A percentile compares a stretch with the other conserved stretches of the same genome.
phyloP scores from a whole-genome alignment of 2,888 invertebrate genomes.

The Clepsis dumicolana region DNA sequence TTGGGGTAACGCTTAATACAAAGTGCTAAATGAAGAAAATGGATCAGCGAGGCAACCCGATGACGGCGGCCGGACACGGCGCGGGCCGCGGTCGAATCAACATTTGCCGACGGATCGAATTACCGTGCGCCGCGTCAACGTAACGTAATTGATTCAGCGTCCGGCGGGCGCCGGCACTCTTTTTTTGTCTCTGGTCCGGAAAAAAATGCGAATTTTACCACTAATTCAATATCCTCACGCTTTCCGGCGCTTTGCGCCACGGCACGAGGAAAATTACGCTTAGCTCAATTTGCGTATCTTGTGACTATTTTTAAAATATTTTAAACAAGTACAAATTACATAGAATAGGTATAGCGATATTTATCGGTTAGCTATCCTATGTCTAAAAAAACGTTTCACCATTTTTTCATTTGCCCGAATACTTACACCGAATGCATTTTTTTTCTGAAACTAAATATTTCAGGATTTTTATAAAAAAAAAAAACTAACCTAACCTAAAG shows the following conservation, averaged over 20 bases:
- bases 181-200: constrained; percentile 66
- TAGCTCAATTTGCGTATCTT: constrained; percentile 34
- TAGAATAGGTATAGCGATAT: too few relatives aligned
- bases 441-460: too few relatives aligned
- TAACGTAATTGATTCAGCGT: constrained; percentile 81
- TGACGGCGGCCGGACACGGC: constrained; percentile 54
- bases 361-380: too few relatives aligned
- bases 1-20: constrained; percentile 57
- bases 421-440: too few relatives aligned
- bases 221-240: constrained; percentile 76
- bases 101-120: constrained; percentile 83
- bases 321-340: neutral
- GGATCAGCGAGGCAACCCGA: constrained; percentile 63
- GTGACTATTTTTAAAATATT: neutral
- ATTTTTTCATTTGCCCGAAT: too few relatives aligned
- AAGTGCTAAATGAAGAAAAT: constrained; percentile 60
- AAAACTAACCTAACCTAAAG: too few relatives aligned
- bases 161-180: constrained; percentile 69
- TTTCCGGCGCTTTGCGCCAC: constrained; percentile 53
- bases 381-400: too few relatives aligned
- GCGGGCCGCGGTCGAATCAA: constrained; percentile 80
- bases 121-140: constrained; percentile 76
- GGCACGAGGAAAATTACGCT: constrained; percentile 25
- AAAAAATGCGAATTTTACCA: constrained; percentile 73
- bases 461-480: too few relatives aligned